Base-by-base conservation (phyloP, 2,888 invertebrate genomes). In the Pollenia labialis region DNA sequence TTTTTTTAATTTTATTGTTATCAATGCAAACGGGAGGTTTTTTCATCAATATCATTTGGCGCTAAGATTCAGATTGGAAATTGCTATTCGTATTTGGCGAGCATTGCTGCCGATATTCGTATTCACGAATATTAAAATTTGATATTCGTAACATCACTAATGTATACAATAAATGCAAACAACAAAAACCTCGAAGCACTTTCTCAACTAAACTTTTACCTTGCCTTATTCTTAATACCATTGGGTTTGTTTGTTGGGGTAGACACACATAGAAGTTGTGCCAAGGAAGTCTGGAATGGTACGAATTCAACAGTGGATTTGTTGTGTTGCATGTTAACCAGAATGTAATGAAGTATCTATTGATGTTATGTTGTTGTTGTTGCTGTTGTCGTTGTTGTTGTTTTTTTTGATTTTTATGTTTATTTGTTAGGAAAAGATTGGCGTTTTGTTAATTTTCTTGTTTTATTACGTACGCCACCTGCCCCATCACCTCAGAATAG, bases 291-390 rank as follows among this genome's bases (percentile, higher is more conserved):
- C 23, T 56, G 16, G 62, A 54, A 40, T 54, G 52, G 62, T 52
- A 32, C 52, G 46, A 79, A 75, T 71, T 64, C 69, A 62, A 58
- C 56, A 74, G 75, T 52, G 69, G 71, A 46, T 77, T 76, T 74
- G 48, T 66, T 74, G 23, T 68, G 54, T 72, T 64, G 56, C 69
- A 56, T 77, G 44, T 77, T 71, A 69, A 83, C 69, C 74, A 62
- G 62, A 56, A 58, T 72, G 48, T 76, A 77, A 64, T 71, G 54
- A 69, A 60, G 60, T 82, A 69, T 69, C 48, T 40, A 23, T 18
- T 42, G 68, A 60, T 72, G 18, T 54, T 14, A 7, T 50, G n/a
- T 42, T 71, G 50, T 58, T 50, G n/a, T 42, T 71, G 50, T 58
- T 40, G 16, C 52, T 52, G 42, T 12, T 56, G 54, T 72, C 18